These are phyloP conservation scores for Catonia carolina DNA, from an alignment of 2,888 invertebrate species.

Conservation along the genomic window DNA sequence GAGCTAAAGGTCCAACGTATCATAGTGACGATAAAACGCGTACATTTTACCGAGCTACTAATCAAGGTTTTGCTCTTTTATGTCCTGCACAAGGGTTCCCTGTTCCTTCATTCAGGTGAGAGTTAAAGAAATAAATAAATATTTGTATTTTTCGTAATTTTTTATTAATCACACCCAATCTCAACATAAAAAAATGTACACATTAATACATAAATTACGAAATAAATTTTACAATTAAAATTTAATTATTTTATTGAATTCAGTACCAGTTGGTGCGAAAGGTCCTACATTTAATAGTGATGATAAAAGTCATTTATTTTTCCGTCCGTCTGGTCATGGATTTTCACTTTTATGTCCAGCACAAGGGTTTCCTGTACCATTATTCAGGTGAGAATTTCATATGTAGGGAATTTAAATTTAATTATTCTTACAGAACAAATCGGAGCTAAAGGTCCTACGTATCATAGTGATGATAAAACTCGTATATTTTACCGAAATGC, in stretches of 20 bases:
- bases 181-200: too few species aligned
- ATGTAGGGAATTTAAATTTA: conserved; percentile 21
- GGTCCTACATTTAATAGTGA: conserved; percentile 42
- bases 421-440: too few species aligned
- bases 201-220: too few species aligned
- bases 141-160: too few species aligned
- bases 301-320: conserved; percentile 53
- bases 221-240: not conserved
- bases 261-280: conserved; percentile 36
- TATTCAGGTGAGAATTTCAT: conserved; percentile 42
- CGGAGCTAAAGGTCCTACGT: too few species aligned
- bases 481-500: conserved; percentile 51
- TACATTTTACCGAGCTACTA: conserved; percentile 50
- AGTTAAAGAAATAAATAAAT: too few species aligned
- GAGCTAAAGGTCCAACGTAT: conserved; percentile 60
- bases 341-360: too few species aligned
- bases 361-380: conserved; percentile 52
- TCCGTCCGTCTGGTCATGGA: too few species aligned
- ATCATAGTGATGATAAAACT: too few species aligned
- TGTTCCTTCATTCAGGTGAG: conserved; percentile 51
- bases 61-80: conserved; percentile 49
- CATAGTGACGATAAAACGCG: conserved; percentile 54
- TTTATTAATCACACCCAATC: too few species aligned
- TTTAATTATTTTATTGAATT: too few species aligned
- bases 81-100: conserved; percentile 46